Percentiles rank a stretch among this genome's conserved stretches.
Evolutionary conservation across 2,888 invertebrate genomes (phyloP).

Genomic region (Papilio demoleus): DNA sequence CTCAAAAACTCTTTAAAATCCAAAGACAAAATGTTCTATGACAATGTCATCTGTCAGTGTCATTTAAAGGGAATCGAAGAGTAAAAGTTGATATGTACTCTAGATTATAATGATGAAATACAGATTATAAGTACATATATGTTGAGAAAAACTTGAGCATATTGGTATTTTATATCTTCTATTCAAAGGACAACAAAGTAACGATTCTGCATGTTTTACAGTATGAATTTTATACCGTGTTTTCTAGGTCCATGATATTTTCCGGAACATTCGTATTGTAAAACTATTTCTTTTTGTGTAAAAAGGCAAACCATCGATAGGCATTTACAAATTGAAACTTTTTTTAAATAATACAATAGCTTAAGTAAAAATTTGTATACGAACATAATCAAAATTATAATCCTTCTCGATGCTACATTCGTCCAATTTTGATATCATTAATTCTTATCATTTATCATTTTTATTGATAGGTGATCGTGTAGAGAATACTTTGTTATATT

Average conservation of each 20-base stretch:
- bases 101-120: neutral
- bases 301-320: too few relatives aligned
- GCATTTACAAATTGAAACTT: too few relatives aligned
- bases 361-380: too few relatives aligned
- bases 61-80: neutral
- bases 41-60: neutral
- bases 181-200: too few relatives aligned
- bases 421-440: neutral
- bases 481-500: neutral
- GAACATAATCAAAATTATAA: neutral
- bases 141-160: too few relatives aligned
- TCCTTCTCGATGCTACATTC: neutral
- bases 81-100: neutral
- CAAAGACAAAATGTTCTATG: neutral
- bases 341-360: too few relatives aligned
- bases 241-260: too few relatives aligned
- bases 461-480: conserved; percentile 14
- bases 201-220: too few relatives aligned
- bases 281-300: too few relatives aligned
- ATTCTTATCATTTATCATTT: conserved; percentile 33
- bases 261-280: too few relatives aligned
- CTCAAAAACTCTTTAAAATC: neutral
- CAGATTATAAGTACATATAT: neutral
- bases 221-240: too few relatives aligned
- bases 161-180: too few relatives aligned